Evolutionary conservation across 2,888 invertebrate species (phyloP).

Genomic region (Yponomeuta sedellus): DNA sequence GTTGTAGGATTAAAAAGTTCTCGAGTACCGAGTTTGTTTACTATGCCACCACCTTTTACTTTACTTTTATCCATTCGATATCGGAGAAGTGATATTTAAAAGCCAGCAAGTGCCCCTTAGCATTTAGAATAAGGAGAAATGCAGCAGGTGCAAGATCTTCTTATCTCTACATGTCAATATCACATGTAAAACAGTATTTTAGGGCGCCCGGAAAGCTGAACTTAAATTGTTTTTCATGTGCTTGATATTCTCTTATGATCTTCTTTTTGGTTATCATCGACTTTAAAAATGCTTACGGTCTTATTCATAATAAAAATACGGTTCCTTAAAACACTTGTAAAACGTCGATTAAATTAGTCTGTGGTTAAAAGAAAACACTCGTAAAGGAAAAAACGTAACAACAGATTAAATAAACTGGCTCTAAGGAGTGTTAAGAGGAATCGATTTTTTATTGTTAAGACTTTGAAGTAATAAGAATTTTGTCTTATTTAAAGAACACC

Average conservation of each 20-base stretch:
- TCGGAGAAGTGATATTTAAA: constrained; percentile 8
- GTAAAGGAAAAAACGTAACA: too few species aligned
- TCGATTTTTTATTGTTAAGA: too few species aligned
- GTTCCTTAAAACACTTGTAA: too few species aligned
- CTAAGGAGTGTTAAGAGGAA: too few species aligned
- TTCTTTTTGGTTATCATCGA: too few species aligned
- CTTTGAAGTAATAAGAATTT: too few species aligned
- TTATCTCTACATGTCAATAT: constrained; percentile 6
- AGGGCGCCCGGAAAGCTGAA: not conserved
- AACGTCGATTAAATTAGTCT: too few species aligned
- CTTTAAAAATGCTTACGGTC: not conserved
- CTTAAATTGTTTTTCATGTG: not conserved
- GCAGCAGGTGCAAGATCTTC: constrained; percentile 9
- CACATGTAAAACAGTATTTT: not conserved
- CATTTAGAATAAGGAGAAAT: constrained; percentile 10
- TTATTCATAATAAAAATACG: not conserved
- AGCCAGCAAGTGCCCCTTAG: constrained; percentile 9
- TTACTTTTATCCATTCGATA: not conserved
- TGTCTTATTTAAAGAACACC: too few species aligned
- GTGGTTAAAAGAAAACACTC: too few species aligned
- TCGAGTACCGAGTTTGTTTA: constrained; percentile 2
- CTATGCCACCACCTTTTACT: not conserved
- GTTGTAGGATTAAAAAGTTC: not conserved
- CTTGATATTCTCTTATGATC: not conserved
- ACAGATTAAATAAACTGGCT: too few species aligned